Conservation (phyloP, 2,113 vertebrate genomes). For the Albula glossodonta region DNA sequence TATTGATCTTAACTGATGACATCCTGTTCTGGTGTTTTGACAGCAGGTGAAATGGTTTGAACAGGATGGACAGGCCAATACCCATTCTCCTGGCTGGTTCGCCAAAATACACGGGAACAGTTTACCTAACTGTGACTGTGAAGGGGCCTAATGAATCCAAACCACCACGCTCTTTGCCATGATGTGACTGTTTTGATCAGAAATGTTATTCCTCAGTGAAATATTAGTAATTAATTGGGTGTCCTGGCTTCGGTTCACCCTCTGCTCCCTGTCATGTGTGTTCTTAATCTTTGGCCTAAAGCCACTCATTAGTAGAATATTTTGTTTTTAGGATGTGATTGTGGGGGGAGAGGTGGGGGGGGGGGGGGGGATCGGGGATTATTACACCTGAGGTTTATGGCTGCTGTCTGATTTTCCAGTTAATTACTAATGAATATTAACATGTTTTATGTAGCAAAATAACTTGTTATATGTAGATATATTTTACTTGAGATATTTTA, state of each 20-base stretch:
- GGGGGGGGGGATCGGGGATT: slow-evolving; percentile 5
- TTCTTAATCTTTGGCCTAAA: neutral
- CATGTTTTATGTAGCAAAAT: neutral
- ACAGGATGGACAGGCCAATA: slow-evolving; percentile 7
- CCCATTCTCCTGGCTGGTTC: neutral
- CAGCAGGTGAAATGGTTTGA: slow-evolving; percentile 9
- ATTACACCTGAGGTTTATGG: slow-evolving; percentile 53
- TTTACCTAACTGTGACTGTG: neutral
- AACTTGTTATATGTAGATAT: neutral
- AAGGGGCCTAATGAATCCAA: neutral
- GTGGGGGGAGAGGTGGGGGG: too few relatives aligned
- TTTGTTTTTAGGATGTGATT: slow-evolving; percentile 62
- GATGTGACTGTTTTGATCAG: neutral
- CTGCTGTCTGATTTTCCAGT: slow-evolving; percentile 6
- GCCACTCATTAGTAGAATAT: slow-evolving; percentile 57
- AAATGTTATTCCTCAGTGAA: neutral
- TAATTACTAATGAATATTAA: slow-evolving; percentile 1
- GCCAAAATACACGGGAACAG: neutral
- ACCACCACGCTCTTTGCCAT: neutral
- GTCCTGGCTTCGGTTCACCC: neutral
- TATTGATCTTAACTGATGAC: slow-evolving; percentile 19
- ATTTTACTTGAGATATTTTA: neutral
- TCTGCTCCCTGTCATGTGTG: neutral
- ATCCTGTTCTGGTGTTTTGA: slow-evolving; percentile 6
- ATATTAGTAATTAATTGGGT: neutral